Percentiles rank a stretch among this genome's conserved stretches.
These are phyloP conservation scores for Emmelina monodactyla DNA, from an alignment of 2,888 invertebrate species.

Conservation along the genomic window DNA sequence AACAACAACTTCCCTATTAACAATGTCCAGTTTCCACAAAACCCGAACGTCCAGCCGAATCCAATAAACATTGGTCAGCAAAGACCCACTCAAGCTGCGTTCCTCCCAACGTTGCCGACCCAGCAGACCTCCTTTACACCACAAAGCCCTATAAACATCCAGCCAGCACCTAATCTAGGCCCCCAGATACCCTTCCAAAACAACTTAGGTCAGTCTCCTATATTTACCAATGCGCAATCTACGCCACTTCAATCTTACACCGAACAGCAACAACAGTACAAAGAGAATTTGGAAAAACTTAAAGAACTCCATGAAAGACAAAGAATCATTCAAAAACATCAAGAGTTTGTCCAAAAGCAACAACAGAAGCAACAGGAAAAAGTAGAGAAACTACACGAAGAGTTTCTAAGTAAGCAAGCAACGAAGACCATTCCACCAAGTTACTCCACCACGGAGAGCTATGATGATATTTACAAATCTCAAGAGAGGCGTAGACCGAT, in stretches of 20 bases:
- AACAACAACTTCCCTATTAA: constrained; percentile 32
- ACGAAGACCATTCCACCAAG: constrained; percentile 65
- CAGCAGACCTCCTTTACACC: constrained; percentile 34
- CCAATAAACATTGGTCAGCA: constrained; percentile 40
- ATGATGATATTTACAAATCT: constrained; percentile 43
- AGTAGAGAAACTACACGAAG: constrained; percentile 74
- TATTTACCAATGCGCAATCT: constrained; percentile 57
- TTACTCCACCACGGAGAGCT: constrained; percentile 57
- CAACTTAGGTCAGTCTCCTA: constrained; percentile 40
- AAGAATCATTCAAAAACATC: constrained; percentile 76
- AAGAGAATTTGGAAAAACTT: constrained; percentile 67
- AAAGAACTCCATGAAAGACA: constrained; percentile 77
- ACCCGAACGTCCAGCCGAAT: constrained; percentile 25
- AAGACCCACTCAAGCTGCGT: constrained; percentile 44
- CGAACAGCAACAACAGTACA: constrained; percentile 64
- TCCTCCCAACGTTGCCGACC: constrained; percentile 42
- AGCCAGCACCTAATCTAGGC: constrained; percentile 53
- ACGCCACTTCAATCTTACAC: constrained; percentile 64
- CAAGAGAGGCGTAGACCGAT: constrained; percentile 56
- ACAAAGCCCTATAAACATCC: constrained; percentile 50
- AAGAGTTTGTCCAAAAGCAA: constrained; percentile 79
- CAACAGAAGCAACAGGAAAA: constrained; percentile 82
- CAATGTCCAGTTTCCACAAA: constrained; percentile 30
- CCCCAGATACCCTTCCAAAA: constrained; percentile 49
- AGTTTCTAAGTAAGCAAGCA: constrained; percentile 74